Evolutionary conservation across 2,888 invertebrate species (phyloP).

Genomic region (Vanessa cardui): DNA sequence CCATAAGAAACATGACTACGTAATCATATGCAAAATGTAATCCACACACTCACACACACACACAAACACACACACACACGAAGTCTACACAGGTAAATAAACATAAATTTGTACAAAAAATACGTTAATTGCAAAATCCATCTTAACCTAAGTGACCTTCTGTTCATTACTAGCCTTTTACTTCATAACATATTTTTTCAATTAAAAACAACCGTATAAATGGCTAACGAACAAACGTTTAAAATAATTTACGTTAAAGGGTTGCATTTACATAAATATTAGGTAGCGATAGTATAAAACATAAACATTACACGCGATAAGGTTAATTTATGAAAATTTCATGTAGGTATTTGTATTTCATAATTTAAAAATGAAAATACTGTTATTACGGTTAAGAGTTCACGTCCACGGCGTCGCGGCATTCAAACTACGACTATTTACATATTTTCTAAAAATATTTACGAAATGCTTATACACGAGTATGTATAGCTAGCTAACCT

Average conservation of each 20-base stretch:
- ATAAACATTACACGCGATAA: conserved; percentile 77
- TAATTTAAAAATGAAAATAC: conserved; percentile 47
- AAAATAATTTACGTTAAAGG: conserved; percentile 74
- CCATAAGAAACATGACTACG: no score
- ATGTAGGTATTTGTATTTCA: conserved; percentile 59
- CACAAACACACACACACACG: no score
- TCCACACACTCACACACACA: no score
- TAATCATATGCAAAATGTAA: no score
- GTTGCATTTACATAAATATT: conserved; percentile 75
- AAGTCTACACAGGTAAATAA: no score
- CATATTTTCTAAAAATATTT: conserved; percentile 39
- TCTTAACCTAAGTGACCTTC: neutral
- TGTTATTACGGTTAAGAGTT: conserved; percentile 43
- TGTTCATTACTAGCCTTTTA: neutral
- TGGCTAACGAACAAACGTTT: conserved; percentile 64
- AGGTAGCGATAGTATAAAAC: conserved; percentile 63
- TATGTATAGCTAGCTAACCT: conserved; percentile 10
- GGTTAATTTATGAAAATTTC: conserved; percentile 71
- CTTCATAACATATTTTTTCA: conserved; percentile 1
- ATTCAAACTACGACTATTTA: conserved; percentile 39
- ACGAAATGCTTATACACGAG: conserved; percentile 7
- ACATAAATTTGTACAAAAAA: no score
- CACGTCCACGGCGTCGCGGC: conserved; percentile 40
- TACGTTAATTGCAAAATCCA: neutral
- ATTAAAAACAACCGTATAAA: conserved; percentile 53